Evolutionary conservation across 2,113 vertebrate genomes (phyloP).

Genomic region (Miniopterus natalensis): DNA sequence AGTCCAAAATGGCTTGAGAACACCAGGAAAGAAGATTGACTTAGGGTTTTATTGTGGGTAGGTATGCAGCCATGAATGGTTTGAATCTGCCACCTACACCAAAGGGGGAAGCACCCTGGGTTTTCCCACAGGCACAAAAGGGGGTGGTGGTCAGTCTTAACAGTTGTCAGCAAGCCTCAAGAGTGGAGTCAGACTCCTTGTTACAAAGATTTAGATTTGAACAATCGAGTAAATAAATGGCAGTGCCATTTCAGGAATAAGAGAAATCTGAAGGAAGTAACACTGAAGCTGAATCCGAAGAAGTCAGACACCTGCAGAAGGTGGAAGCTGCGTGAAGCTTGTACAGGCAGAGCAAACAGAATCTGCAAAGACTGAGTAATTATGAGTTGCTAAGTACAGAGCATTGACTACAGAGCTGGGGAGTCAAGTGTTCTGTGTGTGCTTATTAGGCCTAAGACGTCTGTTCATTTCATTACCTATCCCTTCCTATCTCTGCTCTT

Average conservation of each 20-base stretch:
- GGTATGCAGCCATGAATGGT: too few species aligned
- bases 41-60: background rate
- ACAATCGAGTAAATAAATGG: background rate
- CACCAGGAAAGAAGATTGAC: background rate
- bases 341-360: background rate
- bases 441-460: background rate
- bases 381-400: background rate
- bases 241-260: background rate
- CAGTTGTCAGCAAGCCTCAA: background rate
- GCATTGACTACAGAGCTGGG: background rate
- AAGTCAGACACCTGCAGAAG: background rate
- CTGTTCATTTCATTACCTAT: background rate
- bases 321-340: background rate
- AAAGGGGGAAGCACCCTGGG: background rate
- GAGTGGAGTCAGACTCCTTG: background rate
- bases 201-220: background rate
- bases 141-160: background rate
- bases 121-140: background rate
- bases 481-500: background rate
- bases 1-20: background rate
- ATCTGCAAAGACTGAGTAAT: background rate
- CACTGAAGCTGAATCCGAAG: background rate
- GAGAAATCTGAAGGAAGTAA: background rate
- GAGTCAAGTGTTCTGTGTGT: background rate
- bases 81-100: background rate